A percentile compares a stretch with the other conserved stretches of the same genome.
Conservation (phyloP, 2,888 invertebrate genomes). For the Nomada hirtipes region DNA sequence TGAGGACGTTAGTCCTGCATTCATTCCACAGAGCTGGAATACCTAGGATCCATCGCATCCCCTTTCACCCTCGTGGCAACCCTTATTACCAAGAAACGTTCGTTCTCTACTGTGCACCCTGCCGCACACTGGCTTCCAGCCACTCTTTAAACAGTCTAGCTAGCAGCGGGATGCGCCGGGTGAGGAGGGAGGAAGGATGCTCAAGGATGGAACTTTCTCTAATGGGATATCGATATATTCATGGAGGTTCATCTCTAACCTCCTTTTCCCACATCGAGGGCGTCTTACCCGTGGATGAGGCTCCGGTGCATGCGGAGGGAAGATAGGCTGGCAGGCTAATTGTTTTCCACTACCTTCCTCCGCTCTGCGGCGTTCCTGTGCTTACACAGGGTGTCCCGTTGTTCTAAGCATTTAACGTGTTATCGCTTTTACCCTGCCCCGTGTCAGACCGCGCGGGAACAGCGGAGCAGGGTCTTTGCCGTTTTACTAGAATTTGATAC, state of each 20-base stretch:
- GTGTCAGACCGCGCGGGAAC: too few species aligned
- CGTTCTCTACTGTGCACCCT: conserved; percentile 4
- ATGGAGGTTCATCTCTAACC: conserved; percentile 75
- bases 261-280: conserved; percentile 69
- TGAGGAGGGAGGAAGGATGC: conserved; percentile 22
- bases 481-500: too few species aligned
- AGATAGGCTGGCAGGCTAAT: conserved; percentile 69
- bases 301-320: conserved; percentile 64
- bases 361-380: background rate
- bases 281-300: conserved; percentile 42
- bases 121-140: conserved; percentile 61
- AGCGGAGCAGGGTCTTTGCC: too few species aligned
- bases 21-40: conserved; percentile 57
- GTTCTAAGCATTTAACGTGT: background rate
- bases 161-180: conserved; percentile 34
- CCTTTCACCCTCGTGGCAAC: conserved; percentile 19
- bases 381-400: too few species aligned
- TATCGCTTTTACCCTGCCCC: too few species aligned
- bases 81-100: background rate
- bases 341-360: conserved; percentile 65
- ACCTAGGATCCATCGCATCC: conserved; percentile 48
- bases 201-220: conserved; percentile 62
- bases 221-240: conserved; percentile 83
- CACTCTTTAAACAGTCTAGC: conserved; percentile 78
- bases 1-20: conserved; percentile 62